Evolutionary conservation across 1,140 invertebrate species (phyloP).

Genomic region (Nixonia krombeini): DNA sequence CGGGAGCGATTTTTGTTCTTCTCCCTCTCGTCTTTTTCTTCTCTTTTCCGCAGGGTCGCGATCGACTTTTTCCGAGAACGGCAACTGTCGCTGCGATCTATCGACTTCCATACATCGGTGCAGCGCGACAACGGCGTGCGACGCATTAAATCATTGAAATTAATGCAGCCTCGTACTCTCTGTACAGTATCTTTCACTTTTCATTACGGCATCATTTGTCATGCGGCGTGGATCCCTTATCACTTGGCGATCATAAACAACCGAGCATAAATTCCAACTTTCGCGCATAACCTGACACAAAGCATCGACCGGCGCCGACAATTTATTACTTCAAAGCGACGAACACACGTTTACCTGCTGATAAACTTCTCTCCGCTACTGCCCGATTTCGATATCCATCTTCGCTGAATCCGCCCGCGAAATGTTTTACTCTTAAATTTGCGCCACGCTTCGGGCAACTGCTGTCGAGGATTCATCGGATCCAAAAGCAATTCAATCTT

Average conservation of each 20-base stretch:
- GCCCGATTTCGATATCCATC: slow-evolving; percentile 55
- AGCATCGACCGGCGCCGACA: slow-evolving; percentile 65
- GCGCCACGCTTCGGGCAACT: too few species aligned
- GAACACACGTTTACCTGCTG: slow-evolving; percentile 60
- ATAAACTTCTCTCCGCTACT: slow-evolving; percentile 57
- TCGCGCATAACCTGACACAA: slow-evolving; percentile 71
- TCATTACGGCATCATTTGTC: slow-evolving; percentile 73
- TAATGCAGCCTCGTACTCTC: slow-evolving; percentile 65
- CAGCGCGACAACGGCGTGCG: slow-evolving; percentile 58
- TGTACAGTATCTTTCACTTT: slow-evolving; percentile 73
- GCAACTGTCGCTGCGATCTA: slow-evolving; percentile 53
- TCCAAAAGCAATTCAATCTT: neutral
- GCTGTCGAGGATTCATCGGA: too few species aligned
- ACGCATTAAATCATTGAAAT: slow-evolving; percentile 73
- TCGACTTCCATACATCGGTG: slow-evolving; percentile 67
- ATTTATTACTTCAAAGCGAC: slow-evolving; percentile 71
- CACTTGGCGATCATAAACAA: slow-evolving; percentile 72
- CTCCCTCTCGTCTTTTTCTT: too few species aligned
- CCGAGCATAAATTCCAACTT: slow-evolving; percentile 72
- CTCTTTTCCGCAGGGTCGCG: slow-evolving; percentile 27
- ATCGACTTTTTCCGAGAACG: slow-evolving; percentile 39
- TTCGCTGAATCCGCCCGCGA: slow-evolving; percentile 50
- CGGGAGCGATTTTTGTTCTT: too few species aligned
- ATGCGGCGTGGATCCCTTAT: slow-evolving; percentile 71
- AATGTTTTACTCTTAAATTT: slow-evolving; percentile 37